These are phyloP conservation scores for Ranitomeya imitator DNA, from an alignment of 2,113 vertebrate genomes.

Conservation along the genomic window DNA sequence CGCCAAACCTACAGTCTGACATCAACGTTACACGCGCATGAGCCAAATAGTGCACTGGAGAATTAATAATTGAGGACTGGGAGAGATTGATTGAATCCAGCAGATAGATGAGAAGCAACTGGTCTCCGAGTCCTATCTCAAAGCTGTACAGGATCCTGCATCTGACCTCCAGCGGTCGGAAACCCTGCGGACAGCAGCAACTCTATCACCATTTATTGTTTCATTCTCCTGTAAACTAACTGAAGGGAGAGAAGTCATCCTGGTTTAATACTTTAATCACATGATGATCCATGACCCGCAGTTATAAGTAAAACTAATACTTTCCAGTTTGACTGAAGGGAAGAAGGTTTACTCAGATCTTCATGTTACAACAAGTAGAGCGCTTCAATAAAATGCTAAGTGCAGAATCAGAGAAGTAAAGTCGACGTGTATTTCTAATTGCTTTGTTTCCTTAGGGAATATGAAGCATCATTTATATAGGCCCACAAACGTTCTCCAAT, in stretches of 20 bases:
- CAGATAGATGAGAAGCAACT: no score
- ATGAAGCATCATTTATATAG: background rate
- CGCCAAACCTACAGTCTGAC: background rate
- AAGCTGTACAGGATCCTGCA: background rate
- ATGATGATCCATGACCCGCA: no score
- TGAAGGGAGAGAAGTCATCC: no score
- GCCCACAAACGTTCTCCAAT: background rate
- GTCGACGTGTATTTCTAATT: background rate
- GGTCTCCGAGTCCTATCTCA: no score
- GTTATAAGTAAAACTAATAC: no score
- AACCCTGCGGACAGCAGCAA: background rate
- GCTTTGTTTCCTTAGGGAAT: background rate
- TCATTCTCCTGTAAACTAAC: no score
- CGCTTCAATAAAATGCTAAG: background rate
- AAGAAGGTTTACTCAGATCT: background rate
- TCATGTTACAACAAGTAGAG: background rate
- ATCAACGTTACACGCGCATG: background rate
- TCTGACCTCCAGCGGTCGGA: background rate
- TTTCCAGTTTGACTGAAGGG: background rate
- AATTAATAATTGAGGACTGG: conserved; percentile 8
- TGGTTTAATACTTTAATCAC: no score
- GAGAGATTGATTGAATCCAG: conserved; percentile 37
- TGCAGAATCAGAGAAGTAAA: background rate
- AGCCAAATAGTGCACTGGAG: background rate
- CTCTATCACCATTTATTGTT: no score